A percentile compares a stretch with the other conserved stretches of the same genome.
Evolutionary conservation across 2,888 invertebrate species (phyloP).

Genomic region (Pterobdella sp.): DNA sequence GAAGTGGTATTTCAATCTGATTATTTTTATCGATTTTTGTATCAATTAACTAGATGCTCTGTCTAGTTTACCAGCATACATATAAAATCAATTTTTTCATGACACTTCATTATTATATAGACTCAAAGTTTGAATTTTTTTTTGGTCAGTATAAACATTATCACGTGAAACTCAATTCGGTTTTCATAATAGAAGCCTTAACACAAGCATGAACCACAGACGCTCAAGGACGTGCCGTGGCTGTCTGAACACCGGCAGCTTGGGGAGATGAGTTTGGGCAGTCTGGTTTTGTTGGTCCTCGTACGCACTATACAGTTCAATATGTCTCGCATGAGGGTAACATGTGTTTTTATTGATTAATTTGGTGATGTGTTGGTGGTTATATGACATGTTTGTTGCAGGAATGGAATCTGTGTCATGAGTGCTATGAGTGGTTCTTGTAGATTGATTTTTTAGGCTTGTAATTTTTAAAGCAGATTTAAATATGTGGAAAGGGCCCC

Average conservation of each 20-base stretch:
- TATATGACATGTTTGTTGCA: not conserved
- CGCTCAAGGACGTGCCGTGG: slow-evolving; percentile 79
- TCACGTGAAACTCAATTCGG: too few species aligned
- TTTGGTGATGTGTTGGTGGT: not conserved
- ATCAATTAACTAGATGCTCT: too few species aligned
- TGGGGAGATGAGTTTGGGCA: slow-evolving; percentile 85
- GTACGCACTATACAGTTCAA: slow-evolving; percentile 93
- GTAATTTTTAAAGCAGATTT: too few species aligned
- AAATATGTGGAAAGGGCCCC: too few species aligned
- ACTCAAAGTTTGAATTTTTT: too few species aligned
- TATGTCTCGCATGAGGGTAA: slow-evolving; percentile 80
- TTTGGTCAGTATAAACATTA: too few species aligned
- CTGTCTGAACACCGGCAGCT: slow-evolving; percentile 74
- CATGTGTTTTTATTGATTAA: slow-evolving; percentile 37
- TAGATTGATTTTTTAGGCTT: not conserved
- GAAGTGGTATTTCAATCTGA: too few species aligned
- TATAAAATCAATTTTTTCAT: too few species aligned
- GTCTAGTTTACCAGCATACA: too few species aligned
- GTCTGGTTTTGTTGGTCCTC: slow-evolving; percentile 85
- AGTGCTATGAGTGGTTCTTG: not conserved
- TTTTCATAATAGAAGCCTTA: too few species aligned
- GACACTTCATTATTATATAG: too few species aligned
- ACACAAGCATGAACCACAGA: slow-evolving; percentile 55
- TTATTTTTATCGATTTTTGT: too few species aligned
- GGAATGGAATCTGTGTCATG: not conserved